Conservation (phyloP, 2,888 invertebrate species). For the Lamellibrachia satsuma region DNA sequence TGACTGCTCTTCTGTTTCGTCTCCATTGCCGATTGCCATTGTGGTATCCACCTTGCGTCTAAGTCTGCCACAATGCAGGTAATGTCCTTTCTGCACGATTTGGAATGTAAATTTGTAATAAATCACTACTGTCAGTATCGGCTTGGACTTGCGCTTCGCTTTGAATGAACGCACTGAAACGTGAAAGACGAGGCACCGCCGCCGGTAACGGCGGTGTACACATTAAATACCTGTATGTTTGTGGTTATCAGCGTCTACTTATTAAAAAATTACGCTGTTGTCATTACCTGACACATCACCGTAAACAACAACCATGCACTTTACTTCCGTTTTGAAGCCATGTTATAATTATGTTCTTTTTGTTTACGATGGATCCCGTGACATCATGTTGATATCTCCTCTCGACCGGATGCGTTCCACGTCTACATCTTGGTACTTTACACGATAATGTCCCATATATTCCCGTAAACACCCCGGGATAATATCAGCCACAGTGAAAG, state of each 20-base stretch:
- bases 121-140: background rate
- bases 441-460: no score
- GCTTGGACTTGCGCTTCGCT: background rate
- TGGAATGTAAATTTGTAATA: conserved; percentile 1
- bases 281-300: background rate
- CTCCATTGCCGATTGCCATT: conserved; percentile 9
- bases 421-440: no score
- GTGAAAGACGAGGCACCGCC: background rate
- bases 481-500: no score
- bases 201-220: background rate
- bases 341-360: background rate
- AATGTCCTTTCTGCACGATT: background rate
- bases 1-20: background rate
- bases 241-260: background rate
- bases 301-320: background rate
- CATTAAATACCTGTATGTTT: background rate
- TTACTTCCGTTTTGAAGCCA: background rate
- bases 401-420: background rate
- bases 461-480: background rate
- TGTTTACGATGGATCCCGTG: conserved; percentile 9
- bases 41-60: background rate
- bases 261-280: background rate
- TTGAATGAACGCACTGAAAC: background rate
- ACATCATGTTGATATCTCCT: background rate
- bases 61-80: background rate